phyloP scores from a whole-genome alignment of 1,140 invertebrate species.

The Dendrolimus kikuchii region DNA sequence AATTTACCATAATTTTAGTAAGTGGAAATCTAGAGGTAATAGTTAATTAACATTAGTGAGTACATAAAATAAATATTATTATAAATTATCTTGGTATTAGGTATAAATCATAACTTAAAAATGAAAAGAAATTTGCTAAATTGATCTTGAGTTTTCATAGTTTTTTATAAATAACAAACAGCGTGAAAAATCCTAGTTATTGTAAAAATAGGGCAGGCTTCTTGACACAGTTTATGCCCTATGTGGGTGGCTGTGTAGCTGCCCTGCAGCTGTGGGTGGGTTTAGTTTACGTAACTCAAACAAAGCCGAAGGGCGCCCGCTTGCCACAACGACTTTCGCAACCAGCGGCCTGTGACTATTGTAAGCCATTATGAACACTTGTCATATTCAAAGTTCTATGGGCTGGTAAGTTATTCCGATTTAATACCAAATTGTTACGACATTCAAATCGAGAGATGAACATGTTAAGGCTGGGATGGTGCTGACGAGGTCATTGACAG shows the following conservation, averaged over 20 bases:
- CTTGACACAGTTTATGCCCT: slow-evolving; percentile 56
- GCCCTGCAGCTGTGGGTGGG: slow-evolving; percentile 54
- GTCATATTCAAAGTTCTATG: slow-evolving; percentile 16
- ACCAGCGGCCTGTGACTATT: slow-evolving; percentile 31
- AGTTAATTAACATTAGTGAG: too few species aligned
- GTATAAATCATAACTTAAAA: too few species aligned
- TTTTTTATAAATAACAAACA: slow-evolving; percentile 9
- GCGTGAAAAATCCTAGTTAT: slow-evolving; percentile 29
- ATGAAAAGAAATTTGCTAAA: too few species aligned
- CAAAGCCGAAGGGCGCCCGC: slow-evolving; percentile 56
- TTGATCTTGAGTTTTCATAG: too few species aligned
- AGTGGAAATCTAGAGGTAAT: too few species aligned
- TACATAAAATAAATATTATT: too few species aligned
- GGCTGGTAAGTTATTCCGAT: too few species aligned
- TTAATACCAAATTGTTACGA: slow-evolving; percentile 12
- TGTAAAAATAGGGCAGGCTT: slow-evolving; percentile 48
- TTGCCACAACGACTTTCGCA: slow-evolving; percentile 49
- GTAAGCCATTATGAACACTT: slow-evolving; percentile 12
- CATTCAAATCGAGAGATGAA: slow-evolving; percentile 22
- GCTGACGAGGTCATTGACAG: slow-evolving; percentile 63
- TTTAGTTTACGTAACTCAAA: slow-evolving; percentile 51
- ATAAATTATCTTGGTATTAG: too few species aligned
- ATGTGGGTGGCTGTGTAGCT: slow-evolving; percentile 45
- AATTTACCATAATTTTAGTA: too few species aligned
- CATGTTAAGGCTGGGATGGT: slow-evolving; percentile 19